Evolutionary conservation across 2,888 invertebrate genomes (phyloP).

Genomic region (Erynnis tages): DNA sequence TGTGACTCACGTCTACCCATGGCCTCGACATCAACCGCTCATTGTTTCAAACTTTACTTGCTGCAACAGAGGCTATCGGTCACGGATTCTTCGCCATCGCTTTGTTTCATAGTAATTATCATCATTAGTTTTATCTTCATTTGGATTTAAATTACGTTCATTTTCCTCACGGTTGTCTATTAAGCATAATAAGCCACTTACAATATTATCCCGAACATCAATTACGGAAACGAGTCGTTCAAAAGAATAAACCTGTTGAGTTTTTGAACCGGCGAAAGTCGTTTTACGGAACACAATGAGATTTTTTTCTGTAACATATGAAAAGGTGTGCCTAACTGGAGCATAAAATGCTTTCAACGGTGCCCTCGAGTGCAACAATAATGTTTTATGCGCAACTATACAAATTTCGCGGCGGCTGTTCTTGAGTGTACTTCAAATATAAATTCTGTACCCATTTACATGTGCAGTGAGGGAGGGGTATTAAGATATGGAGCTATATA

Average conservation of each 20-base stretch:
- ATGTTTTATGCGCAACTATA: conserved; percentile 57
- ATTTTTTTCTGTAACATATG: conserved; percentile 37
- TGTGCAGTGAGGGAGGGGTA: conserved; percentile 35
- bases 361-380: conserved; percentile 61
- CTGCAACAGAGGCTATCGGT: conserved; percentile 18
- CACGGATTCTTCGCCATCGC: conserved; percentile 15
- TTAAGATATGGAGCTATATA: conserved; percentile 44
- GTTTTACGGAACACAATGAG: conserved; percentile 30
- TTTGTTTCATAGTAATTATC: conserved; percentile 9
- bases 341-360: conserved; percentile 58
- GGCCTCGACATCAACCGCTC: conserved; percentile 1
- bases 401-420: conserved; percentile 48
- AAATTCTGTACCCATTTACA: conserved; percentile 31
- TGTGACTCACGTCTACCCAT: conserved; percentile 2
- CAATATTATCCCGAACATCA: not conserved
- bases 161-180: not conserved
- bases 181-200: not conserved
- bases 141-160: not conserved
- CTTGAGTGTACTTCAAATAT: conserved; percentile 35
- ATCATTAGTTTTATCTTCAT: conserved; percentile 2
- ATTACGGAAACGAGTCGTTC: not conserved
- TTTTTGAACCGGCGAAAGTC: conserved; percentile 31
- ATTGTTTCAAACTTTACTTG: conserved; percentile 10
- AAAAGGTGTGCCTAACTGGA: conserved; percentile 51
- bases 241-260: conserved; percentile 22